Percentiles rank a stretch among this genome's conserved stretches.
phyloP scores from a whole-genome alignment of 2,113 vertebrate species.

The Gadus macrocephalus region DNA sequence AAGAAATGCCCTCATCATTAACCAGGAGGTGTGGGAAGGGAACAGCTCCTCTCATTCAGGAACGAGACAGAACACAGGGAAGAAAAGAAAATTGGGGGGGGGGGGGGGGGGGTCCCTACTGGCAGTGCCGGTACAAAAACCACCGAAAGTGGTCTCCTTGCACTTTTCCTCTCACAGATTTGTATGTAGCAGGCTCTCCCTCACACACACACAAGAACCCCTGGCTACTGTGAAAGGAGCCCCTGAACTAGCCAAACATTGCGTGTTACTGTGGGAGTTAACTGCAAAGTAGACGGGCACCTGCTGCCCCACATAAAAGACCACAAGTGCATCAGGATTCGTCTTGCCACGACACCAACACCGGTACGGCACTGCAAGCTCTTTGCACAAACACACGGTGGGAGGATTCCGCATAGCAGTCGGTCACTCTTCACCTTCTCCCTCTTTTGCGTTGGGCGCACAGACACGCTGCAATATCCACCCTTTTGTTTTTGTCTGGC shows the following conservation, averaged over 20 bases:
- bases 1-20: conserved; percentile 35
- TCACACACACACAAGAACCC: conserved; percentile 1
- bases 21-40: conserved; percentile 42
- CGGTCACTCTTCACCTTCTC: background rate
- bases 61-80: conserved; percentile 34
- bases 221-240: conserved; percentile 3
- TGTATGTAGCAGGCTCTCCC: background rate
- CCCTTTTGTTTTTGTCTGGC: background rate
- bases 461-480: background rate
- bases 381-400: background rate
- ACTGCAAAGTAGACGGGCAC: conserved; percentile 3
- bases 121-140: background rate
- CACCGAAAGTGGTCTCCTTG: conserved; percentile 16
- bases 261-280: conserved; percentile 26
- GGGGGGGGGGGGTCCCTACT: conserved; percentile 11
- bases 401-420: background rate
- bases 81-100: conserved; percentile 10
- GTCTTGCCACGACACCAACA: conserved; percentile 15
- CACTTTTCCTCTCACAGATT: background rate
- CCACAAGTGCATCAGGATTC: conserved; percentile 13
- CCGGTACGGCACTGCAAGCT: background rate
- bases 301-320: conserved; percentile 14
- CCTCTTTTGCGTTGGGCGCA: background rate
- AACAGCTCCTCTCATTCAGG: conserved; percentile 29
- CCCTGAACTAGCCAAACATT: conserved; percentile 34